Evolutionary conservation across 2,113 vertebrate species (phyloP).

Genomic region (Platysteira castanea): DNA sequence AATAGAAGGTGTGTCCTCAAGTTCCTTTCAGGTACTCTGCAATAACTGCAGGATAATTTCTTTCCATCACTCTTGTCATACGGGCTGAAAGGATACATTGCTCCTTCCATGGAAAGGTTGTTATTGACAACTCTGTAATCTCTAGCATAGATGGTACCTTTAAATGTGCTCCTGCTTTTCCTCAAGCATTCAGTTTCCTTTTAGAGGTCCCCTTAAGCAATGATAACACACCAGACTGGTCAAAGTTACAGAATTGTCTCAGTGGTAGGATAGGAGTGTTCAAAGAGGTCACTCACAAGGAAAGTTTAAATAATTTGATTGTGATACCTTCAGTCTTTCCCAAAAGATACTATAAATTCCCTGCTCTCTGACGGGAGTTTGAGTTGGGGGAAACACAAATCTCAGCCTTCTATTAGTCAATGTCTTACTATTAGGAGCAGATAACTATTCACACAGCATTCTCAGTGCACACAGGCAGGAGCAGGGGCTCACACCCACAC

Average conservation of each 20-base stretch:
- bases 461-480: not conserved
- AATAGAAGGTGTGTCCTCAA: not conserved
- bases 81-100: not conserved
- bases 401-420: not conserved
- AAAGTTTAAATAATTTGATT: not conserved
- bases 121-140: not conserved
- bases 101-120: not conserved
- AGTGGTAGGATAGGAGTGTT: not conserved
- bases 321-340: rapidly evolving
- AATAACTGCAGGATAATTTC: not conserved
- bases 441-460: not conserved
- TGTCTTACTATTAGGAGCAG: not conserved
- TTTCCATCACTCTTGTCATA: not conserved
- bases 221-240: not conserved
- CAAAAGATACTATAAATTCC: not conserved
- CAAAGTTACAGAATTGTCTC: not conserved
- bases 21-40: not conserved
- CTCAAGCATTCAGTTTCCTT: not conserved
- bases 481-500: rapidly evolving
- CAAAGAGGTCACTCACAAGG: not conserved
- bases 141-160: not conserved
- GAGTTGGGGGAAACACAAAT: not conserved
- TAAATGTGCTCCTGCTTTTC: not conserved
- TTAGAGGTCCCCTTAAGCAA: not conserved
- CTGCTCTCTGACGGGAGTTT: not conserved